Base-by-base conservation (phyloP, 1,140 invertebrate genomes). In the Bombus haemorrhoidalis region DNA sequence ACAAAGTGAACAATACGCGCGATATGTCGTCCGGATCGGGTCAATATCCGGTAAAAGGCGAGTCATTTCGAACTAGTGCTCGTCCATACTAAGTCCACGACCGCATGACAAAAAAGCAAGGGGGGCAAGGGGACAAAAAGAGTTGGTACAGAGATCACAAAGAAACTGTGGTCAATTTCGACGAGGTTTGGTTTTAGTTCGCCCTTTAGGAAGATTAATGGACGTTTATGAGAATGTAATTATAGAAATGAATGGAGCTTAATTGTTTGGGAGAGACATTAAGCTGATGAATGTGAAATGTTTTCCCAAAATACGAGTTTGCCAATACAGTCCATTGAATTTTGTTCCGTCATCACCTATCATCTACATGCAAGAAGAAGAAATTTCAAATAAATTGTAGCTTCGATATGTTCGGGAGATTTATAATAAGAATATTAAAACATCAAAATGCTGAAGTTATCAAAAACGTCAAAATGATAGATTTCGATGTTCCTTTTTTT, bases 41-140 rank as follows among this genome's bases (percentile, higher is more conserved):
- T 92, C 90, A 91, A 91, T 93, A 90, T 93, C 89, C 90, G 93
- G 81, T 85, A 59, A 62, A 85, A 81, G 72, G 59, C 81, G 68
- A 76, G 83, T 89, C 43, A 89, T 89, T 80, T 68, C 62, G 18
- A 83, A 62, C 72, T 78, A n/a, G 76, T 59, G 32, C 62, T 71
- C 69, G 28, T 37, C 66, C 66, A 12, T 43, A 37, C 72, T 82
- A 78, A 90, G 76, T 80, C 76, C 53, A n/a, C 62, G 22, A 43
- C 64, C 25, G 25, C 8, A 15, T 57, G 59, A 76, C 73, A 32
- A 43, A 32, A 53, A 53, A 57, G n/a, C 57, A 41, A 53, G 68
- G 32, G 2, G 1, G 8, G 71, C 15, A 77, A 83, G 18, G 75
- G 73, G 69, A 6, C 25, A 82, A n/a, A 73, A 43, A 59, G 32